These are phyloP conservation scores for Micronycteris hirsuta DNA, from an alignment of 2,113 vertebrate genomes.

Conservation along the genomic window DNA sequence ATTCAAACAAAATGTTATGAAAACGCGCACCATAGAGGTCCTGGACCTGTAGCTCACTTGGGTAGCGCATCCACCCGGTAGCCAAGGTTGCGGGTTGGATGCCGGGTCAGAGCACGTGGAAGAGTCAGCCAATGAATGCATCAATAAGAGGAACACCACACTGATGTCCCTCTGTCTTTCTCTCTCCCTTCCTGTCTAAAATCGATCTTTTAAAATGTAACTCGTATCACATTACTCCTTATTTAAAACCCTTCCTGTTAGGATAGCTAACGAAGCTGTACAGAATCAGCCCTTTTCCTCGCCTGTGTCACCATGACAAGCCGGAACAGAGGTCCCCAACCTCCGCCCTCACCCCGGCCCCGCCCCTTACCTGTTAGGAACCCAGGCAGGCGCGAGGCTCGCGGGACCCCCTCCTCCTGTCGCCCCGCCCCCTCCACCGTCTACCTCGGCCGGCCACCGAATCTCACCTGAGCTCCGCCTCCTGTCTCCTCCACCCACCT, in stretches of 20 bases:
- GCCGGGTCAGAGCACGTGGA: not conserved
- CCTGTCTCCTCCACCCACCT: too few species aligned
- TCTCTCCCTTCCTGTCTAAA: not conserved
- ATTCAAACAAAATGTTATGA: not conserved
- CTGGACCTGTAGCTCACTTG: not conserved
- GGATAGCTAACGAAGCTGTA: not conserved
- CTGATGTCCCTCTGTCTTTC: not conserved
- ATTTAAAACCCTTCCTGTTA: not conserved
- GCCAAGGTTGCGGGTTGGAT: not conserved
- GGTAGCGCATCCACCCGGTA: not conserved
- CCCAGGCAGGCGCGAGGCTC: too few species aligned
- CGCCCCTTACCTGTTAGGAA: too few species aligned
- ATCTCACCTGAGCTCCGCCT: too few species aligned
- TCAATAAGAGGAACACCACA: not conserved
- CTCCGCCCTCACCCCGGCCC: too few species aligned
- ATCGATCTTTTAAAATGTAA: not conserved
- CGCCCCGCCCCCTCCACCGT: too few species aligned
- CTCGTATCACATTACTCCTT: not conserved
- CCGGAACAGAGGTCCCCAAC: not conserved
- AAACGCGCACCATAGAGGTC: not conserved
- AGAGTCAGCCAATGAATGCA: not conserved
- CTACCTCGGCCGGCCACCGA: too few species aligned
- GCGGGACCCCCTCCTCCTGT: too few species aligned
- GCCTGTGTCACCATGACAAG: not conserved
- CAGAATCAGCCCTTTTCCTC: not conserved